Conservation (phyloP, 2,888 invertebrate genomes). For the Eurytoma californica region DNA sequence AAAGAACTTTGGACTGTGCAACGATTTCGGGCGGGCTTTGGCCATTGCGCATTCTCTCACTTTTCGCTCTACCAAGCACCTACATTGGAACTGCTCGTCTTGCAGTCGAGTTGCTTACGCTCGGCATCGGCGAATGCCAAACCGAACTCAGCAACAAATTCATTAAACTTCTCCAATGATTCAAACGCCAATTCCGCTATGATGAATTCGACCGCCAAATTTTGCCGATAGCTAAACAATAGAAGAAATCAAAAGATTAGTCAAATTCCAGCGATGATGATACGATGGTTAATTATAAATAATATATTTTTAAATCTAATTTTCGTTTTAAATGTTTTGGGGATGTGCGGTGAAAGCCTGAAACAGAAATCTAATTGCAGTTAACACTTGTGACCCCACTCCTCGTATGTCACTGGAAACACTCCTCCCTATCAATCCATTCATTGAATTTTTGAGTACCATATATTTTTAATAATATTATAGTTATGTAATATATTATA, state of each 20-base stretch:
- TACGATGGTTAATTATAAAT: conserved; percentile 30
- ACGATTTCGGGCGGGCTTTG: neutral
- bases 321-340: conserved; percentile 52
- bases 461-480: conserved; percentile 1
- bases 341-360: conserved; percentile 65
- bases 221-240: conserved; percentile 93
- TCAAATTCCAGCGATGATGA: conserved; percentile 65
- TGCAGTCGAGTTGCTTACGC: conserved; percentile 91
- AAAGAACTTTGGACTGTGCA: conserved; percentile 13
- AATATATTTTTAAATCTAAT: conserved; percentile 56
- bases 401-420: conserved; percentile 33
- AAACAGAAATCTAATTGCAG: conserved; percentile 68
- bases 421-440: conserved; percentile 34
- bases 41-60: conserved; percentile 27
- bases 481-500: neutral
- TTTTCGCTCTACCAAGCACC: conserved; percentile 70
- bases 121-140: conserved; percentile 83
- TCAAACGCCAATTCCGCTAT: conserved; percentile 92
- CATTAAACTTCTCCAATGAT: conserved; percentile 87
- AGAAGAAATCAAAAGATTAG: conserved; percentile 75
- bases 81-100: conserved; percentile 80
- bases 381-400: conserved; percentile 32
- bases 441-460: conserved; percentile 20
- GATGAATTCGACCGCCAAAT: conserved; percentile 91
- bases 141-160: conserved; percentile 90